Evolutionary conservation across 1,140 invertebrate genomes (phyloP), one percentile per base, ranked within the genome.

Genomic region (Drosophila erecta): DNA sequence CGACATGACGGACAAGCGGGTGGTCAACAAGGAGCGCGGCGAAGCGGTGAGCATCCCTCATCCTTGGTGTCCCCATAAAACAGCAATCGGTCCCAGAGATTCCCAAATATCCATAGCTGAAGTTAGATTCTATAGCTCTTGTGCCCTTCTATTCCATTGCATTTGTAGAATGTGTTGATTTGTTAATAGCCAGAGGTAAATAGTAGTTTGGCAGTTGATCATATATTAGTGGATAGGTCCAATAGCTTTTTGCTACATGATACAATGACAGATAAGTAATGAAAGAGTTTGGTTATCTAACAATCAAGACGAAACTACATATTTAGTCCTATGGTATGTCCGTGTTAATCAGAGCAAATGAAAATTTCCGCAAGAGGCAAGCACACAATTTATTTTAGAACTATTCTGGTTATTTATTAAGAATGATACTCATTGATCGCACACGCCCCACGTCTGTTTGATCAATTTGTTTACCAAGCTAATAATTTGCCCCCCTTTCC

Each of bases 1-100:
- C 95, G 99, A 99, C 94, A 98, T 99, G 96, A 97, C 98, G 91
- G 98, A 98, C 89, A 98, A 98, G 93, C 95, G 99, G 93, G 96
- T 98, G 90, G 98, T 99, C 66, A 96, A 95, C 77, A 97, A 95
- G 92, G 97, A 98, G 84, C 94, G 95, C 90, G 98, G 98, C 84
- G 97, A 98, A 94, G 95, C 95, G 67, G 96, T 97, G 94, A 94
- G 93, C 93, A 38, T 50, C 11, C 30, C 8, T 8, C 30, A 30
- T 30, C 27, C 27, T 8, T 10, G 12, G 37, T 4, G 11, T 14
- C 4, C 12, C 37, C 37, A 12, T 12, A 0, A 4, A 38, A 30
- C 30, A 30, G 8, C 30, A 30, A 30, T 30, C 37, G 4, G 12
- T 38, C 8, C 4, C 11, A 14, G 11, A 38, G 37, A 14, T 38